Evolutionary conservation across 1,140 invertebrate species (phyloP).

Genomic region (Colletes gigas): DNA sequence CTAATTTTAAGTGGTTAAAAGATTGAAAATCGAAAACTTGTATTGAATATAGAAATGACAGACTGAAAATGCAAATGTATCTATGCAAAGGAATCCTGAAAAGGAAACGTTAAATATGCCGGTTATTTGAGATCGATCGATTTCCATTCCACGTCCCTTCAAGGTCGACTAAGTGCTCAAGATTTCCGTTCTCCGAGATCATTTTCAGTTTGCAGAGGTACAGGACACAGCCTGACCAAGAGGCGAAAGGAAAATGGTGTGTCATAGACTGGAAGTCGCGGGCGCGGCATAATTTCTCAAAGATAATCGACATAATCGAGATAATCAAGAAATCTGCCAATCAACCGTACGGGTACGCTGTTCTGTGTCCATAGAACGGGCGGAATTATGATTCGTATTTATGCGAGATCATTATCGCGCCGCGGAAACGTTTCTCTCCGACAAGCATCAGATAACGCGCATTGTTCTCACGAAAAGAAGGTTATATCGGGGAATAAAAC

Average conservation of each 20-base stretch:
- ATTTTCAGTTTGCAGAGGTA: constrained; percentile 65
- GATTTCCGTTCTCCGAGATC: constrained; percentile 66
- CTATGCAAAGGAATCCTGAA: constrained; percentile 9
- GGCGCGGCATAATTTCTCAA: constrained; percentile 21
- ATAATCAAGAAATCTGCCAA: constrained; percentile 25
- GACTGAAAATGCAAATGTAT: neutral
- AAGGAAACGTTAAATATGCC: constrained; percentile 43
- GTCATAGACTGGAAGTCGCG: neutral
- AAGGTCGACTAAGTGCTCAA: constrained; percentile 39
- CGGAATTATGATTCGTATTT: constrained; percentile 45
- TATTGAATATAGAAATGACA: neutral
- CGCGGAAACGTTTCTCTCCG: constrained; percentile 40
- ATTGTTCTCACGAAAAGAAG: constrained; percentile 42
- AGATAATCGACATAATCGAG: constrained; percentile 31
- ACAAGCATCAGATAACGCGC: constrained; percentile 32
- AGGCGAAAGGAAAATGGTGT: neutral
- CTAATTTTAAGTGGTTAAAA: too few relatives aligned
- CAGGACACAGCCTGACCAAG: too few relatives aligned
- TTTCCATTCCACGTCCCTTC: constrained; percentile 68
- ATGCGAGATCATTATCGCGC: constrained; percentile 41
- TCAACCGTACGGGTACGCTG: constrained; percentile 22
- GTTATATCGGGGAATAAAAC: constrained; percentile 46
- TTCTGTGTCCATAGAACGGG: constrained; percentile 2
- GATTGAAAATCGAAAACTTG: too few relatives aligned
- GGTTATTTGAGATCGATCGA: constrained; percentile 73